Evolutionary conservation across 2,797 vertebrate species (phyloP).

Genomic region (Momotus momota): DNA sequence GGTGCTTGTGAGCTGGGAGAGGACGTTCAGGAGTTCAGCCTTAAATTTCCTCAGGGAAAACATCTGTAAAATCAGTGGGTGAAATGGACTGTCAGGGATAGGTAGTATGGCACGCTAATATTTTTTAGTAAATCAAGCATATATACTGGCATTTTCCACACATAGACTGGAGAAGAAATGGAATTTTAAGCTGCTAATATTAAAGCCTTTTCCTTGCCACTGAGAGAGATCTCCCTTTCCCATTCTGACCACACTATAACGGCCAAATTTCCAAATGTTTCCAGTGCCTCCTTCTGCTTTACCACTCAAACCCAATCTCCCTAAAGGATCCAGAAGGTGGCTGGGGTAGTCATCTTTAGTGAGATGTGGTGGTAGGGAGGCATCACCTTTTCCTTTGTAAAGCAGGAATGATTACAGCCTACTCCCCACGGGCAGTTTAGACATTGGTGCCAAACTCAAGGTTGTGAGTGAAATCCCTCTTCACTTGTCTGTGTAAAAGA

Average conservation of each 20-base stretch:
- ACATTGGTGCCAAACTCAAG: background rate
- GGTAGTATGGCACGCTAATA: background rate
- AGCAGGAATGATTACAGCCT: background rate
- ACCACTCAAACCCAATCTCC: background rate
- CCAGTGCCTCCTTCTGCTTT: background rate
- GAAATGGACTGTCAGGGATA: background rate
- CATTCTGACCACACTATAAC: background rate
- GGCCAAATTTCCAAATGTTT: background rate
- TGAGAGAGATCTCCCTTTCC: background rate
- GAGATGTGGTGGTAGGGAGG: accelerated
- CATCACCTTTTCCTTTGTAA: background rate
- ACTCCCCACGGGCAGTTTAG: background rate
- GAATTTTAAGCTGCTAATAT: background rate
- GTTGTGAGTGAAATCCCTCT: background rate
- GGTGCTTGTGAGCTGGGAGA: background rate
- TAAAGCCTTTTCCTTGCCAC: background rate
- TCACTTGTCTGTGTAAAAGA: background rate
- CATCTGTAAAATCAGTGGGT: background rate
- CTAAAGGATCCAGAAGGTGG: background rate
- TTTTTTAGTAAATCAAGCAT: background rate
- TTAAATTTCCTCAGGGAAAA: background rate
- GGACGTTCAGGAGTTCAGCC: background rate
- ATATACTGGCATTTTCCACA: background rate
- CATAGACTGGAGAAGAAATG: background rate
- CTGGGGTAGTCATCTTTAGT: background rate